Evolutionary conservation across 2,113 vertebrate genomes (phyloP).

Genomic region (Cheirogaleus medius): DNA sequence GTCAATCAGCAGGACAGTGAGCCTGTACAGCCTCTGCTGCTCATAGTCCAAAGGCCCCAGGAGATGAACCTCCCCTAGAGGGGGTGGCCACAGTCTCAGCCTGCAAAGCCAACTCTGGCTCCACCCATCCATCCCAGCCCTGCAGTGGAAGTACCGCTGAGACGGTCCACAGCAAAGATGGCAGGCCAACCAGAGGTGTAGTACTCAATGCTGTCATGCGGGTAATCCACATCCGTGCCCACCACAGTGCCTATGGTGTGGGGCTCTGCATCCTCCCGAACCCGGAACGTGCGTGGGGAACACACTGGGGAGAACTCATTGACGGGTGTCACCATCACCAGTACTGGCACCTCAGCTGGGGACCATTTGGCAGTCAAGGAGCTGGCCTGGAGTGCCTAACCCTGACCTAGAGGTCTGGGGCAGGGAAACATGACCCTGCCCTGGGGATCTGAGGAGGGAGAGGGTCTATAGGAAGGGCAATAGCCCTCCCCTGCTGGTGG

Average conservation of each 20-base stretch:
- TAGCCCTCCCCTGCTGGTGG: background rate
- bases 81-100: background rate
- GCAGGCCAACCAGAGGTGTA: slow-evolving; percentile 53
- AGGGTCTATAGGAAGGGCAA: background rate
- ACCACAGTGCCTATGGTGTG: slow-evolving; percentile 65
- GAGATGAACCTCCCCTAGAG: slow-evolving; percentile 70
- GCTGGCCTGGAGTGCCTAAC: background rate
- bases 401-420: background rate
- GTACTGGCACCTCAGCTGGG: slow-evolving; percentile 83
- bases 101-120: background rate
- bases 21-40: slow-evolving; percentile 57
- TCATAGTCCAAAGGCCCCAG: slow-evolving; percentile 80
- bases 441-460: background rate
- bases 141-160: slow-evolving; percentile 63
- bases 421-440: background rate
- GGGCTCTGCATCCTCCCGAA: slow-evolving; percentile 78
- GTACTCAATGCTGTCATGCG: slow-evolving; percentile 77
- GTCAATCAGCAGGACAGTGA: slow-evolving; percentile 81
- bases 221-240: slow-evolving; percentile 83
- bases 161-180: slow-evolving; percentile 80
- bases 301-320: slow-evolving; percentile 84
- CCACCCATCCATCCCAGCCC: background rate
- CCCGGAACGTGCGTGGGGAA: slow-evolving; percentile 5
- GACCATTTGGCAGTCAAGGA: background rate
- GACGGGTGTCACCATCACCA: slow-evolving; percentile 83